phyloP scores from a whole-genome alignment of 2,888 invertebrate species.

The Eulithis prunata region DNA sequence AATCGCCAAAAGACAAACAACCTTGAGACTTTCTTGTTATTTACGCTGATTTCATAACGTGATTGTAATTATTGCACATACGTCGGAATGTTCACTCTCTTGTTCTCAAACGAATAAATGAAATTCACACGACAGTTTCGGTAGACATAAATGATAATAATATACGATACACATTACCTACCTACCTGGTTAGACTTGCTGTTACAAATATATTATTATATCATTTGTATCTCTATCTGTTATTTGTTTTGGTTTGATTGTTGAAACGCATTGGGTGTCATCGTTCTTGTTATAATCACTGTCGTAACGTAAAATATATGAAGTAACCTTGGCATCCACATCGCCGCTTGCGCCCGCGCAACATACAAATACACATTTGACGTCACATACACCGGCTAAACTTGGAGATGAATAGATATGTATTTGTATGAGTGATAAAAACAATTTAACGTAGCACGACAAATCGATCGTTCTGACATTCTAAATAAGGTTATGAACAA shows the following conservation, averaged over 20 bases:
- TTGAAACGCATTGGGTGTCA: conserved; percentile 6
- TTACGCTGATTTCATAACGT: conserved; percentile 33
- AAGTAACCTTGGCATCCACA: conserved; percentile 58
- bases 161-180: neutral
- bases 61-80: conserved; percentile 23
- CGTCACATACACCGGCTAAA: conserved; percentile 48
- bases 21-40: conserved; percentile 48
- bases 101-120: conserved; percentile 15
- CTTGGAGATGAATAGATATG: conserved; percentile 41
- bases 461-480: conserved; percentile 1
- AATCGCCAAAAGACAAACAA: conserved; percentile 36
- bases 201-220: too few relatives aligned
- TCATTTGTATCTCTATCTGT: neutral
- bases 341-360: conserved; percentile 43
- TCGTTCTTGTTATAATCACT: conserved; percentile 24
- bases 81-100: conserved; percentile 17
- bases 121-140: conserved; percentile 27
- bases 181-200: neutral
- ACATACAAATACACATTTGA: conserved; percentile 52
- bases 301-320: conserved; percentile 49
- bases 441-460: conserved; percentile 13
- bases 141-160: neutral
- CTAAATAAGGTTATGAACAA: neutral
- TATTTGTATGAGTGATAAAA: conserved; percentile 28
- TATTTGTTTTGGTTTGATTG: conserved; percentile 1